Percentiles rank a stretch among this genome's conserved stretches.
phyloP scores from a whole-genome alignment of 2,888 invertebrate genomes.

The Caenorhabditis sp. region DNA sequence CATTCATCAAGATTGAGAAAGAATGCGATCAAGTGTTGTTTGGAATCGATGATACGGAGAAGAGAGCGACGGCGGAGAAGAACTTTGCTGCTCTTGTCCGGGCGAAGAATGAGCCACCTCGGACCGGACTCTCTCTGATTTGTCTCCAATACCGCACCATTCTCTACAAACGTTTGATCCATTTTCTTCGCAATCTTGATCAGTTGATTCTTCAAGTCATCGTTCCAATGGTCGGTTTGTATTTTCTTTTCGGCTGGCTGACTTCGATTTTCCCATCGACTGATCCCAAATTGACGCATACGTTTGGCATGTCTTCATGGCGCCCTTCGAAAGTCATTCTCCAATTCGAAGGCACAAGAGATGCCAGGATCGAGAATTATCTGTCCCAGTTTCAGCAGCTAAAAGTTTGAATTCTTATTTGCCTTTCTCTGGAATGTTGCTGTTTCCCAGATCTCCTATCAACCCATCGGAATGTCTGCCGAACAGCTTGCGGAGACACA shows the following conservation, averaged over 20 bases:
- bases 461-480: slow-evolving; percentile 4
- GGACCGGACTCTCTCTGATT: slow-evolving; percentile 4
- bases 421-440: not conserved
- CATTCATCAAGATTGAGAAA: slow-evolving; percentile 69
- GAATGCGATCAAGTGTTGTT: slow-evolving; percentile 33
- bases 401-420: not conserved
- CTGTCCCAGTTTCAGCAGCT: slow-evolving; percentile 17
- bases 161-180: slow-evolving; percentile 32
- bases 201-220: slow-evolving; percentile 31
- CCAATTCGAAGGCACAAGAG: slow-evolving; percentile 20
- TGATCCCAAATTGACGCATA: too few species aligned
- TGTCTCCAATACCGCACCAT: slow-evolving; percentile 6
- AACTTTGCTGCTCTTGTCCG: slow-evolving; percentile 10
- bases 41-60: slow-evolving; percentile 32
- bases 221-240: slow-evolving; percentile 4
- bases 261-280: too few species aligned
- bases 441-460: not conserved
- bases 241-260: not conserved
- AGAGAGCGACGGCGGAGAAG: slow-evolving; percentile 6
- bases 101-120: slow-evolving; percentile 8
- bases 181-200: slow-evolving; percentile 21
- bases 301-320: too few species aligned
- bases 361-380: slow-evolving; percentile 16
- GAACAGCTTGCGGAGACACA: slow-evolving; percentile 8
- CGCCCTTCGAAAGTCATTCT: slow-evolving; percentile 39